phyloP scores from a whole-genome alignment of 2,113 vertebrate species.

The Saguinus imperator region DNA sequence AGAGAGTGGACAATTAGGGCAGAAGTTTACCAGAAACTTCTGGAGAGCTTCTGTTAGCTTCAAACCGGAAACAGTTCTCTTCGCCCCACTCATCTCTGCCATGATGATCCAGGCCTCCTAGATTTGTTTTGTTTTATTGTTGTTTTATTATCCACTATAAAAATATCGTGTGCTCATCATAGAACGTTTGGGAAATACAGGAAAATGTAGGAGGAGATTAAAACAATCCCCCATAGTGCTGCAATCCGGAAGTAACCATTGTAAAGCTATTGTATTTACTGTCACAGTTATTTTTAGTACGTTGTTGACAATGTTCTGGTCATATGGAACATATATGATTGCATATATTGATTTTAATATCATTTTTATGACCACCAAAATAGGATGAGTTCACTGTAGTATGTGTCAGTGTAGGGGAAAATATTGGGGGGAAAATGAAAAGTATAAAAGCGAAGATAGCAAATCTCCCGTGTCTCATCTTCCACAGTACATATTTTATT shows the following conservation, averaged over 20 bases:
- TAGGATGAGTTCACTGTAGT: neutral
- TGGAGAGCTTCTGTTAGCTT: neutral
- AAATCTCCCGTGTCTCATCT: no score
- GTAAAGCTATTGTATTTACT: no score
- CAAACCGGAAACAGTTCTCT: neutral
- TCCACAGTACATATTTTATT: no score
- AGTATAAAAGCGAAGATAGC: no score
- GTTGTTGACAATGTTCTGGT: neutral
- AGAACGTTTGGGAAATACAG: no score
- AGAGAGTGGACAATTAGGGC: neutral
- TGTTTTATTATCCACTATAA: neutral
- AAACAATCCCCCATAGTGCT: no score
- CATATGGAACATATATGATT: no score
- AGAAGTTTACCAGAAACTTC: neutral
- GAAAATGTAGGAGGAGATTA: no score
- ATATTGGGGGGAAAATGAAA: neutral
- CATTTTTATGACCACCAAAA: no score
- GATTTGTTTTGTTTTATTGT: neutral
- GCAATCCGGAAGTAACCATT: no score
- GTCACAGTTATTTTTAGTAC: no score
- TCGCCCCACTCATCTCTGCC: neutral
- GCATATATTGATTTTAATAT: no score
- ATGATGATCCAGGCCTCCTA: neutral
- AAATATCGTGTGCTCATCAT: neutral
- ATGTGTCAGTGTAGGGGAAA: neutral